Base-by-base conservation (phyloP, 2,113 vertebrate genomes). In the Aptenodytes patagonicus region DNA sequence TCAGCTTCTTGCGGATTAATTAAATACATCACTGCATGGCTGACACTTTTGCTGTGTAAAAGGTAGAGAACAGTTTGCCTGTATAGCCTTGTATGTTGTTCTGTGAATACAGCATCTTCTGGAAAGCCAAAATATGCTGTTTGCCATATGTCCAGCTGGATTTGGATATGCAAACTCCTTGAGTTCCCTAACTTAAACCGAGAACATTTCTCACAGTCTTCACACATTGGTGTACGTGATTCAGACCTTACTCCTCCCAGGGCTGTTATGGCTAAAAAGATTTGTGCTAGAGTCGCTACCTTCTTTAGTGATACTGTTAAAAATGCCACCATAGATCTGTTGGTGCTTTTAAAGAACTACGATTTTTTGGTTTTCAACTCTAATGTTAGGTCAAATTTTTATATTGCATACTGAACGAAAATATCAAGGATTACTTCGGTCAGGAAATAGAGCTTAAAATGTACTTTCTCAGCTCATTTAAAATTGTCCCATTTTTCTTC, bases 1-100 rank as follows among this genome's bases (percentile, higher is more conserved):
- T 97, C 73, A 96, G 90, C 55, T 96, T 42, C 95, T 96, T 76
- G 83, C 15, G 8, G 85, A 76, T 44, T 87, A 94, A 79, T 87
- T 62, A 85, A 83, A 58, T n/a, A 21, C 76, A 55, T 62, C 46
- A 11, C 22, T 68, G 26, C 57, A 19, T 25, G 47, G 46, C 38
- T n/a, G 76, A 55, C 55, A 17, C 17, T 72, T 69, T 11, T 34
- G 64, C 24, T 21, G 72, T 40, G n/a, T n/a, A 29, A 60, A 52
- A 81, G 8, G 25, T 9, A 14, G 79, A 9, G 20, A 58, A 58
- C 51, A 20, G 20, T 75, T 89, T 92, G 18, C 40, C n/a, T 40
- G 6, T 17, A 11, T 10, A 31, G n/a, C 18, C 9, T n/a, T 26
- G 21, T 28, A 3, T 62, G 54, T 44, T 82, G 55, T 62, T 47